A percentile compares a stretch with the other conserved stretches of the same genome.
phyloP scores from a whole-genome alignment of 2,888 invertebrate species.

The Physocephala rufipes region DNA sequence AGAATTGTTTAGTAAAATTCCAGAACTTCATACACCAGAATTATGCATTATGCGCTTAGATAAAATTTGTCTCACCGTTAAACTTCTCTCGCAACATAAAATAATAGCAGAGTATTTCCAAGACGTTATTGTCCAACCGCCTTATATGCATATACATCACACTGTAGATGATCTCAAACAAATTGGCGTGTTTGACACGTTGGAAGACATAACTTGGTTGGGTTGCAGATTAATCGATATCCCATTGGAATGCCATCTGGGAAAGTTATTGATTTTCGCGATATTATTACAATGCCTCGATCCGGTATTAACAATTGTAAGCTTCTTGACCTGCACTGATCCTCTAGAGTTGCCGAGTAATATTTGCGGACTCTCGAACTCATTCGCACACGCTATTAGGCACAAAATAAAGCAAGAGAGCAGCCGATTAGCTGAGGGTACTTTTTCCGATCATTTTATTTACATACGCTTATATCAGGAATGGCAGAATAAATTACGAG shows the following conservation, averaged over 20 bases:
- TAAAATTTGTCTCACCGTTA: constrained; percentile 86
- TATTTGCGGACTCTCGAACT: constrained; percentile 27
- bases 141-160: constrained; percentile 77
- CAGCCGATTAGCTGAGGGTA: constrained; percentile 75
- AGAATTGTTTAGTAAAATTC: constrained; percentile 67
- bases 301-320: constrained; percentile 90
- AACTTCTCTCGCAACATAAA: constrained; percentile 78
- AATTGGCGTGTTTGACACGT: constrained; percentile 84
- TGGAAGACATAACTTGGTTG: constrained; percentile 79
- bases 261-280: constrained; percentile 89
- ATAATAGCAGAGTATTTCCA: constrained; percentile 84
- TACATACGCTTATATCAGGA: constrained; percentile 81
- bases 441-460: constrained; percentile 89
- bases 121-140: constrained; percentile 84
- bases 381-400: constrained; percentile 46
- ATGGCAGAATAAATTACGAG: constrained; percentile 74
- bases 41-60: constrained; percentile 81
- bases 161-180: constrained; percentile 75
- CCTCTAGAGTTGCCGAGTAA: constrained; percentile 76
- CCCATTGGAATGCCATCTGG: constrained; percentile 87
- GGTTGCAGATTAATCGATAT: constrained; percentile 89
- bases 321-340: constrained; percentile 78
- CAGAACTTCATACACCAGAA: constrained; percentile 80
- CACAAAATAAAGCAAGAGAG: constrained; percentile 57
- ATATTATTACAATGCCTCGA: constrained; percentile 91